These are phyloP conservation scores for Hypotaenidia philippensis DNA, from an alignment of 2,797 vertebrate species.

Conservation along the genomic window DNA sequence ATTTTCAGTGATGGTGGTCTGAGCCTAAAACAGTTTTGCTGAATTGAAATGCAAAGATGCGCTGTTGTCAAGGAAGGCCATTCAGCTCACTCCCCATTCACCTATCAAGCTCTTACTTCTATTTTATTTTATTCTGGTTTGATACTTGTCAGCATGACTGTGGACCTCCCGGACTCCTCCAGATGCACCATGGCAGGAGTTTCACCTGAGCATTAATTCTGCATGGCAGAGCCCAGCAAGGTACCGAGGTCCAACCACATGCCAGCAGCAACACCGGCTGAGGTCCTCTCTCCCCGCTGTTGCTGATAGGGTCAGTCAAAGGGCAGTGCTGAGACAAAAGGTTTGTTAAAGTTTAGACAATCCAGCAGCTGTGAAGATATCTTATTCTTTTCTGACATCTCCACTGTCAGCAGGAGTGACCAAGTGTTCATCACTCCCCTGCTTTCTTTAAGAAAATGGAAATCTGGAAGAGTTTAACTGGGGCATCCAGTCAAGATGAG, in stretches of 20 bases:
- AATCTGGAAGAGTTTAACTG: neutral
- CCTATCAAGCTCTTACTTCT: neutral
- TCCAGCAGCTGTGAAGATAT: neutral
- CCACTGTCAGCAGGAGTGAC: neutral
- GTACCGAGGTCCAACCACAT: accelerated
- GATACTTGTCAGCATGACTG: accelerated
- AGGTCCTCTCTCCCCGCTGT: neutral
- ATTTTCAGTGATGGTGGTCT: neutral
- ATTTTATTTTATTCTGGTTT: neutral
- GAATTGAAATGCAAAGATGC: neutral
- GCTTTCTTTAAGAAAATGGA: neutral
- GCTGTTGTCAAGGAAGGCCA: neutral
- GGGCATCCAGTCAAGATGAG: neutral
- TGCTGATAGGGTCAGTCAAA: accelerated
- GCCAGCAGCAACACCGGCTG: accelerated
- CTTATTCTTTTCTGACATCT: constrained; percentile 32
- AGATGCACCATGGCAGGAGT: neutral
- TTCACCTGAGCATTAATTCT: neutral
- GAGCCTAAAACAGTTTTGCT: neutral
- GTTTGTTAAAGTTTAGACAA: constrained; percentile 56
- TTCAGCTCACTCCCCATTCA: neutral
- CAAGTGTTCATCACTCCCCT: constrained; percentile 2
- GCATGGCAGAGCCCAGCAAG: accelerated
- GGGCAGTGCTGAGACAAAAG: neutral
- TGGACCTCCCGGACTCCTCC: neutral